A percentile compares a stretch with the other conserved stretches of the same genome.
Conservation (phyloP, 1,140 invertebrate species). For the Onthophagus taurus region DNA sequence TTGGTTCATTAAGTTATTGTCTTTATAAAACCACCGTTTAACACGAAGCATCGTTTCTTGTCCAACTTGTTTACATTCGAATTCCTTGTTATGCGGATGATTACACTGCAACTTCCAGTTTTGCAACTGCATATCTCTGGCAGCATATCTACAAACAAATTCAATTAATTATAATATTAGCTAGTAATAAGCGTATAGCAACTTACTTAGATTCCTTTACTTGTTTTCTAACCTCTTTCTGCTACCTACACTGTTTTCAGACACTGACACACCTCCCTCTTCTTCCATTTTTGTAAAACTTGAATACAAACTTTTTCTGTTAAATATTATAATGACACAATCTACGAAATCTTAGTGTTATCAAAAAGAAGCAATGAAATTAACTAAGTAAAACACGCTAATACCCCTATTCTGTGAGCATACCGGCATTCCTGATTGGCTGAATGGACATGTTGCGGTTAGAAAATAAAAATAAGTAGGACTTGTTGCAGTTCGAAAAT, state of each 20-base stretch:
- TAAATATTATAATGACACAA: slow-evolving; percentile 6
- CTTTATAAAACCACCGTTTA: slow-evolving; percentile 6
- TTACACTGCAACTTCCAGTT: slow-evolving; percentile 1
- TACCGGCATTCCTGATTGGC: no score
- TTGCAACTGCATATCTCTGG: slow-evolving; percentile 1
- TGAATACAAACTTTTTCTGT: neutral
- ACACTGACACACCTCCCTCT: neutral
- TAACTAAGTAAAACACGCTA: slow-evolving; percentile 1
- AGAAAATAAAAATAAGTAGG: slow-evolving; percentile 4
- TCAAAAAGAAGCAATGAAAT: neutral
- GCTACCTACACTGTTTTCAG: neutral
- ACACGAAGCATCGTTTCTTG: slow-evolving; percentile 1
- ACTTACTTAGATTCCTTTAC: slow-evolving; percentile 1
- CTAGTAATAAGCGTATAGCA: neutral
- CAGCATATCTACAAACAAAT: slow-evolving; percentile 4
- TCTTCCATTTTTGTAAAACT: slow-evolving; percentile 1
- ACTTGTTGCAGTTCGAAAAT: slow-evolving; percentile 6
- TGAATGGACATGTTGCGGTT: slow-evolving; percentile 4
- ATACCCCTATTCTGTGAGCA: neutral
- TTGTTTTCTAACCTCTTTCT: slow-evolving; percentile 8
- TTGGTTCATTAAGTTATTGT: slow-evolving; percentile 4
- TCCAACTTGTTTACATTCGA: slow-evolving; percentile 3
- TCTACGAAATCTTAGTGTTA: neutral
- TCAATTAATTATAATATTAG: slow-evolving; percentile 1
- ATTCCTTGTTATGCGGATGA: neutral